phyloP scores from a whole-genome alignment of 2,797 vertebrate species.

The Pantherophis vulpinus region DNA sequence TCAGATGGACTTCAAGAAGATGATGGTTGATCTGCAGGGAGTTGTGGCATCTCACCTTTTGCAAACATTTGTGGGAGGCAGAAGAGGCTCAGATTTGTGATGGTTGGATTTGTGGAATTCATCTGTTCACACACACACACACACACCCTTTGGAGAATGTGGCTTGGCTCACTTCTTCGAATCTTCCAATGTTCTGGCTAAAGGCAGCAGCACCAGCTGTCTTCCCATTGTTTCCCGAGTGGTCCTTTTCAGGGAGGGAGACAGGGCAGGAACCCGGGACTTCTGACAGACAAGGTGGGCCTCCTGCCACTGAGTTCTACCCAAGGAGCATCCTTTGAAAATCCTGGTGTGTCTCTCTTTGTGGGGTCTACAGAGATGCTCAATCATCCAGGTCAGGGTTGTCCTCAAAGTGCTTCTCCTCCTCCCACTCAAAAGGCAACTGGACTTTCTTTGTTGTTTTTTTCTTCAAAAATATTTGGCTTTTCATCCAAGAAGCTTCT shows the following conservation, averaged over 20 bases:
- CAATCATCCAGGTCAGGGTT: no score
- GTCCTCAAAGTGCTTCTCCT: no score
- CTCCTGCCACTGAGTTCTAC: not conserved
- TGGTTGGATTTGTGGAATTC: not conserved
- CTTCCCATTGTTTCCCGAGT: not conserved
- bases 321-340: not conserved
- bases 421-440: no score
- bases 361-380: no score
- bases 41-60: not conserved
- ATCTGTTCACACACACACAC: not conserved
- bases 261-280: no score
- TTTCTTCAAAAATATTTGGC: no score
- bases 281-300: no score
- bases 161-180: not conserved
- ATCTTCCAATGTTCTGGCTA: not conserved
- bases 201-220: not conserved
- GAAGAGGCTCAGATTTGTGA: not conserved
- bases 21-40: not conserved
- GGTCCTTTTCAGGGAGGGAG: not conserved
- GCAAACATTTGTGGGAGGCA: not conserved
- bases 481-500: no score
- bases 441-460: no score
- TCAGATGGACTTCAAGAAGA: not conserved
- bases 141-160: not conserved
- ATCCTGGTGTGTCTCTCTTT: rapidly evolving